Evolutionary conservation across 2,113 vertebrate species (phyloP).

Genomic region (Mustelus asterias): DNA sequence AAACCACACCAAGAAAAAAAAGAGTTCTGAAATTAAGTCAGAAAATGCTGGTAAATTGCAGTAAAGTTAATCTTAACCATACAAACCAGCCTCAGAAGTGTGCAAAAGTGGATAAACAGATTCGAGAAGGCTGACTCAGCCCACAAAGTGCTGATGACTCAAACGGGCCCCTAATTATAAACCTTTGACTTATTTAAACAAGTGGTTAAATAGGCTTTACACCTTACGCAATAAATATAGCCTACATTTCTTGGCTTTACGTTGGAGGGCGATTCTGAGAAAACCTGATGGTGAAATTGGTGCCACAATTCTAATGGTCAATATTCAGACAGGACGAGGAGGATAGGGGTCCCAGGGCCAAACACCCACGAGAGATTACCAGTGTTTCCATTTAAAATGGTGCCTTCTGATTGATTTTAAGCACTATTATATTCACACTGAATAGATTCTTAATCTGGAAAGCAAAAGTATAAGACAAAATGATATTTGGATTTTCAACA

Average conservation of each 20-base stretch:
- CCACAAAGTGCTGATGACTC: background rate
- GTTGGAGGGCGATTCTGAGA: background rate
- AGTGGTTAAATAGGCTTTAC: background rate
- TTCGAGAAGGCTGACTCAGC: background rate
- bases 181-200: background rate
- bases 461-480: background rate
- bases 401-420: background rate
- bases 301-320: background rate
- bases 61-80: background rate
- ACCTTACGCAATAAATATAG: background rate
- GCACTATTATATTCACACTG: background rate
- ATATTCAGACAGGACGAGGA: background rate
- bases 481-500: background rate
- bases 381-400: background rate
- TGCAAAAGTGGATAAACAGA: constrained; percentile 11
- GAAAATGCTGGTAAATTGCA: background rate
- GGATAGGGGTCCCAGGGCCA: background rate
- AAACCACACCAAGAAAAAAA: background rate
- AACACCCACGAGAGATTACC: background rate
- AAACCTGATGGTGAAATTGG: background rate
- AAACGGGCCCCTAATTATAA: background rate
- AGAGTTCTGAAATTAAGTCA: background rate
- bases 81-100: background rate
- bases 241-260: background rate
- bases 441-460: background rate